phyloP scores from a whole-genome alignment of 2,113 vertebrate genomes.

The Anhinga anhinga region DNA sequence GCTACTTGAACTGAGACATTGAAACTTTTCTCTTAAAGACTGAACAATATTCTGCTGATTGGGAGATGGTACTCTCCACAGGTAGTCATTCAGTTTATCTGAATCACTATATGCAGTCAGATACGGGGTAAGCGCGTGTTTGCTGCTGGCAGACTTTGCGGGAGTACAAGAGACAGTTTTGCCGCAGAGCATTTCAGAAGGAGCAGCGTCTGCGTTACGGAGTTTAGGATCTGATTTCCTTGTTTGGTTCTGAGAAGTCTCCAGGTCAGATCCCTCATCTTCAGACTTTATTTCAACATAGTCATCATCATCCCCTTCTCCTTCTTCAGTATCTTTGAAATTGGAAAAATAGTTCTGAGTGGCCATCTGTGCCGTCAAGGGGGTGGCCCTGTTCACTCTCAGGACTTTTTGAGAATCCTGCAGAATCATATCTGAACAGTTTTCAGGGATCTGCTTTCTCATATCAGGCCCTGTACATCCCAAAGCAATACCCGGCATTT shows the following conservation, averaged over 20 bases:
- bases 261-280: constrained; percentile 81
- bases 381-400: constrained; percentile 80
- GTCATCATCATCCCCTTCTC: constrained; percentile 86
- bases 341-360: constrained; percentile 93
- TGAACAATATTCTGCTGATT: constrained; percentile 92
- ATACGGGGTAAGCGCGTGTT: constrained; percentile 55
- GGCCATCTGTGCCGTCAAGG: constrained; percentile 83
- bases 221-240: constrained; percentile 38
- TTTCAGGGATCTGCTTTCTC: constrained; percentile 60
- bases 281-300: constrained; percentile 98
- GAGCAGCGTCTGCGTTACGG: not conserved
- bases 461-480: not conserved
- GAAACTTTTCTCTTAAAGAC: constrained; percentile 94
- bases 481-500: not conserved
- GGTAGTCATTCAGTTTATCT: constrained; percentile 86
- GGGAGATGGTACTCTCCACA: constrained; percentile 87
- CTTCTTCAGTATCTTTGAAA: constrained; percentile 90
- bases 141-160: constrained; percentile 58
- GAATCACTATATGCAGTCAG: constrained; percentile 70
- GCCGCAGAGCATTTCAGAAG: constrained; percentile 29
- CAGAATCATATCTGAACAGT: constrained; percentile 86
- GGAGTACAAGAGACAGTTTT: constrained; percentile 65
- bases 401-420: constrained; percentile 92
- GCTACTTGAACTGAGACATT: constrained; percentile 97
- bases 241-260: constrained; percentile 10